A percentile compares a stretch with the other conserved stretches of the same genome.
Evolutionary conservation across 2,888 invertebrate species (phyloP).

Genomic region (Platycheirus albimanus): DNA sequence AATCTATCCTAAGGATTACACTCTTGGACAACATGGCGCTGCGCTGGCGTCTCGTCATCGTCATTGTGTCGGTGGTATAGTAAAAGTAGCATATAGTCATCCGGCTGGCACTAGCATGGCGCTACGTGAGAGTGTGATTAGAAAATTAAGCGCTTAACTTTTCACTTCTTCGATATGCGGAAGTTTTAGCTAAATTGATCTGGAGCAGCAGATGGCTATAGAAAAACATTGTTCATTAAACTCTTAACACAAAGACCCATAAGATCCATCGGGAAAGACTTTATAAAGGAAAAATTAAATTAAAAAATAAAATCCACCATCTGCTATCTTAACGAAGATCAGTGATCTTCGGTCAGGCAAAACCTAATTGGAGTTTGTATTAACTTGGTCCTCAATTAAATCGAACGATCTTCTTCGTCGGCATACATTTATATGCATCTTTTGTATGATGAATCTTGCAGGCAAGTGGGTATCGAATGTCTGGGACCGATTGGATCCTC

Average conservation of each 20-base stretch:
- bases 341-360: conserved; percentile 12
- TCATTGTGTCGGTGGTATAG: not conserved
- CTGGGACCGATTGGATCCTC: conserved; percentile 46
- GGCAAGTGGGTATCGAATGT: too few relatives aligned
- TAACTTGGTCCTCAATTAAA: conserved; percentile 13
- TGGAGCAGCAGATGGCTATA: conserved; percentile 49
- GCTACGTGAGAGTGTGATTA: conserved; percentile 67
- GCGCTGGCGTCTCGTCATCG: too few relatives aligned
- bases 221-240: conserved; percentile 39
- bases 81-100: not conserved
- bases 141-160: conserved; percentile 45
- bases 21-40: conserved; percentile 36
- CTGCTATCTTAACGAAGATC: conserved; percentile 17
- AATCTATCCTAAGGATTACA: conserved; percentile 32
- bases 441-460: too few relatives aligned
- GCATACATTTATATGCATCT: not conserved
- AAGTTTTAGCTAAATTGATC: conserved; percentile 50
- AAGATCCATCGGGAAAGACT: not conserved
- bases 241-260: conserved; percentile 56
- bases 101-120: conserved; percentile 45
- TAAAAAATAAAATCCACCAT: conserved; percentile 12
- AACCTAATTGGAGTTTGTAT: conserved; percentile 46
- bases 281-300: not conserved
- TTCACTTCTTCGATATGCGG: conserved; percentile 36
- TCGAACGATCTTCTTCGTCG: conserved; percentile 9